phyloP scores from a whole-genome alignment of 1,140 invertebrate genomes.

The Orius insidiosus region DNA sequence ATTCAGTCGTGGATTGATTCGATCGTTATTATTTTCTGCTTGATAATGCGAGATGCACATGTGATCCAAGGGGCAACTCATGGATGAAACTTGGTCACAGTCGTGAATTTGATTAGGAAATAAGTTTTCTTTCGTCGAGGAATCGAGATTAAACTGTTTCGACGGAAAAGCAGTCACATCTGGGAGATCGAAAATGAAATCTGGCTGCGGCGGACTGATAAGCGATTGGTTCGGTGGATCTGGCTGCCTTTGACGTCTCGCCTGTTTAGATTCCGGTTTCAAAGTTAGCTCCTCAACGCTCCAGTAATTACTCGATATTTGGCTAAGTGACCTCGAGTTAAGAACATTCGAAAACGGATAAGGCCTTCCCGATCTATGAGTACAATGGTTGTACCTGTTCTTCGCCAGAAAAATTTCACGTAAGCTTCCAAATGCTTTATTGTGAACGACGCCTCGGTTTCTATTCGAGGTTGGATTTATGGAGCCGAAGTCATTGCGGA shows the following conservation, averaged over 20 bases:
- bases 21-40: too few species aligned
- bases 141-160: too few species aligned
- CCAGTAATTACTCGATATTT: constrained; percentile 12
- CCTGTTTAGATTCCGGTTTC: constrained; percentile 19
- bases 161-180: too few species aligned
- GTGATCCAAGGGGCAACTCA: constrained; percentile 24
- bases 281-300: constrained; percentile 15
- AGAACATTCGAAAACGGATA: constrained; percentile 14
- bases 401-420: constrained; percentile 50
- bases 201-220: background rate
- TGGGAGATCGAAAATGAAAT: background rate
- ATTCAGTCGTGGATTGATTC: too few species aligned
- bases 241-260: constrained; percentile 38
- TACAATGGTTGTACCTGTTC: constrained; percentile 17
- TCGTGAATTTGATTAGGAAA: constrained; percentile 6
- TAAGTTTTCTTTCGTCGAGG: too few species aligned
- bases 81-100: constrained; percentile 21
- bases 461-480: too few species aligned
- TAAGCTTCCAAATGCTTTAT: constrained; percentile 41
- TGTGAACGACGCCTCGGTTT: constrained; percentile 22
- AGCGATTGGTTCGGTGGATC: constrained; percentile 15
- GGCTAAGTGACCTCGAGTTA: constrained; percentile 19
- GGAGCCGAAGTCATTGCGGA: constrained; percentile 29
- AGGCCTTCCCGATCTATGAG: constrained; percentile 16
- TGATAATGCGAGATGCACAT: too few species aligned